phyloP scores from a whole-genome alignment of 2,113 vertebrate species.

The Neodontobutis hainanensis region DNA sequence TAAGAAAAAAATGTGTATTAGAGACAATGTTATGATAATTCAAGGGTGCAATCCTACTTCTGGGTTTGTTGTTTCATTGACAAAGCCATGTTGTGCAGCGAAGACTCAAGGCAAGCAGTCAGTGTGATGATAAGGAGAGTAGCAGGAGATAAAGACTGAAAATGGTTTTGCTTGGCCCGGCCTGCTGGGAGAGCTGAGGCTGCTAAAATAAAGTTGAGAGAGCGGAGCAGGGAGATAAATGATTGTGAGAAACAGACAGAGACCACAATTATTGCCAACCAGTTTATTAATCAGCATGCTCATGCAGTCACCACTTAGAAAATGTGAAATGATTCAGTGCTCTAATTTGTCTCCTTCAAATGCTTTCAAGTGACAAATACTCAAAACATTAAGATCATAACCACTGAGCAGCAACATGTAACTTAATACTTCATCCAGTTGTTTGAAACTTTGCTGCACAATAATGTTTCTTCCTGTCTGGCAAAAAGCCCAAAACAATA shows the following conservation, averaged over 20 bases:
- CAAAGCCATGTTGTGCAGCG: slow-evolving; percentile 32
- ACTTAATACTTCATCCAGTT: slow-evolving; percentile 33
- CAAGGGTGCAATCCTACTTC: slow-evolving; percentile 5
- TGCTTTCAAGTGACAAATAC: neutral
- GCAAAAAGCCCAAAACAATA: slow-evolving; percentile 50
- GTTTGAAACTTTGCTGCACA: slow-evolving; percentile 36
- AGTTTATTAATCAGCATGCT: neutral
- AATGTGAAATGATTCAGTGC: neutral
- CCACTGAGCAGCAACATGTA: neutral
- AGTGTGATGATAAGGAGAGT: slow-evolving; percentile 43
- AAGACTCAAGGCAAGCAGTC: neutral
- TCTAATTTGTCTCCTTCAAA: neutral
- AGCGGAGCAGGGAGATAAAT: slow-evolving; percentile 44
- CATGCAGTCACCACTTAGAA: neutral
- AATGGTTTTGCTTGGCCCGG: slow-evolving; percentile 44
- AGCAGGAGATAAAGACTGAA: slow-evolving; percentile 41
- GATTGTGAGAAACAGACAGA: slow-evolving; percentile 32
- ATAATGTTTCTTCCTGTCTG: slow-evolving; percentile 26
- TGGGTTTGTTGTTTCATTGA: slow-evolving; percentile 28
- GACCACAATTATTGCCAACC: neutral
- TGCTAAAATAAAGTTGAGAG: slow-evolving; percentile 41
- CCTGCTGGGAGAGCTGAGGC: slow-evolving; percentile 15
- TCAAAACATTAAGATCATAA: neutral
- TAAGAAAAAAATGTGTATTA: slow-evolving; percentile 3
- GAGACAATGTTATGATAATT: slow-evolving; percentile 18